phyloP scores from a whole-genome alignment of 1,140 invertebrate genomes.

The Mya arenaria region DNA sequence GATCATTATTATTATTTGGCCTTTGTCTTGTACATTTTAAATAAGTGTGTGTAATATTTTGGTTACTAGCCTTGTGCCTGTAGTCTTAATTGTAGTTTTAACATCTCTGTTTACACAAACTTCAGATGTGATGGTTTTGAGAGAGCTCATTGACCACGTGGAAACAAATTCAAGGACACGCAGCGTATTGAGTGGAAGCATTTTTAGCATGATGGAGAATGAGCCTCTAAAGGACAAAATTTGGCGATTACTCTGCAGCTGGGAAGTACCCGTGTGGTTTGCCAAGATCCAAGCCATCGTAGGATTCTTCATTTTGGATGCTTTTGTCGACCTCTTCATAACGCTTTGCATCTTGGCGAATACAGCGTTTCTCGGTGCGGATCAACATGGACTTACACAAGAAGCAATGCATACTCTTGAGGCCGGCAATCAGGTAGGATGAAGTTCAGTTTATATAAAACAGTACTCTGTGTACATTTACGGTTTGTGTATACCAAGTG shows the following conservation, averaged over 20 bases:
- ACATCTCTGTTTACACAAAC: too few species aligned
- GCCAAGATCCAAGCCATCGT: slow-evolving; percentile 94
- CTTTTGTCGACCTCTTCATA: slow-evolving; percentile 98
- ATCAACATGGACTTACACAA: slow-evolving; percentile 93
- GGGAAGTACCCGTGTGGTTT: slow-evolving; percentile 97
- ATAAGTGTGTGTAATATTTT: too few species aligned
- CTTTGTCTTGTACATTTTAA: too few species aligned
- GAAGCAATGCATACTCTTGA: slow-evolving; percentile 88
- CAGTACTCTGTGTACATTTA: background rate
- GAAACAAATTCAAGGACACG: slow-evolving; percentile 40
- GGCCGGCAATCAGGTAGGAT: slow-evolving; percentile 97
- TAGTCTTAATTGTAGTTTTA: too few species aligned
- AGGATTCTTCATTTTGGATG: slow-evolving; percentile 96
- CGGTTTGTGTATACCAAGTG: too few species aligned
- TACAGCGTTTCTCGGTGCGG: slow-evolving; percentile 98
- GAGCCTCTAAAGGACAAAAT: slow-evolving; percentile 73
- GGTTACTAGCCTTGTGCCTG: too few species aligned
- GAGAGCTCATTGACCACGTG: slow-evolving; percentile 97
- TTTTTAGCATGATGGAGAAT: slow-evolving; percentile 59
- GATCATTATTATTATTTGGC: too few species aligned
- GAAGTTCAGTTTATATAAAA: slow-evolving; percentile 33
- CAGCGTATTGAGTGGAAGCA: slow-evolving; percentile 41
- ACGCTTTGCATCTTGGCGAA: slow-evolving; percentile 99
- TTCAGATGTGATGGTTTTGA: slow-evolving; percentile 99
- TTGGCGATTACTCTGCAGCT: slow-evolving; percentile 97